Conservation (phyloP, 2,797 vertebrate species). For the Enteromius fasciolatus region DNA sequence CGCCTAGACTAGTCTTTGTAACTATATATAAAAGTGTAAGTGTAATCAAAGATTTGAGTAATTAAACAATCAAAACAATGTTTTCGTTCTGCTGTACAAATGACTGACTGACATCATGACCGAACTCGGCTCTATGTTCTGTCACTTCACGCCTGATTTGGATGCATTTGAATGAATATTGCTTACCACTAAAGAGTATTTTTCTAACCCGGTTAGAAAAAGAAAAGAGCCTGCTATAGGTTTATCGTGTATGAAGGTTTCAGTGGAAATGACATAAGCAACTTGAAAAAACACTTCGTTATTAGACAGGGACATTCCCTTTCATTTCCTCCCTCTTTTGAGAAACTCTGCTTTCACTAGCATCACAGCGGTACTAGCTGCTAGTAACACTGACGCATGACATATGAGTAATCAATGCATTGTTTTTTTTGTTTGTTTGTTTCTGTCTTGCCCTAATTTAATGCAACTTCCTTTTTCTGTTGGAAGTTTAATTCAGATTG, state of each 20-base stretch:
- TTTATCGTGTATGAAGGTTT: not conserved
- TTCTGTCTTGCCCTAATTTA: constrained; percentile 62
- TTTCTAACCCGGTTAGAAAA: not conserved
- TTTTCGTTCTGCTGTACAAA: not conserved
- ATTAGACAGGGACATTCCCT: constrained; percentile 20
- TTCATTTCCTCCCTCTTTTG: not conserved
- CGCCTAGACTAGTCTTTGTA: not conserved
- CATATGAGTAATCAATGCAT: constrained; percentile 62
- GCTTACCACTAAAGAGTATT: not conserved
- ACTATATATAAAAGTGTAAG: not conserved
- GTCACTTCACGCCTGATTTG: constrained; percentile 4
- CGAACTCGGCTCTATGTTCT: not conserved
- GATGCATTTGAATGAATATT: not conserved
- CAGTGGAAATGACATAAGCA: constrained; percentile 3
- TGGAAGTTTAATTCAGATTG: constrained; percentile 64
- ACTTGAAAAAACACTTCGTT: not conserved
- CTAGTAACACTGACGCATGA: constrained; percentile 71
- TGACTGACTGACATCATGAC: not conserved
- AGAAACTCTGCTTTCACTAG: constrained; percentile 49
- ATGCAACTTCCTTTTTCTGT: constrained; percentile 61
- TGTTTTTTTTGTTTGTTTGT: constrained; percentile 57
- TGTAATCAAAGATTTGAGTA: not conserved
- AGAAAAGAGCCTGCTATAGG: not conserved
- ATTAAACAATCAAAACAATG: not conserved
- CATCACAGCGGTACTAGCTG: constrained; percentile 67